phyloP scores from a whole-genome alignment of 2,888 invertebrate genomes.

The Tetranychus truncatus region DNA sequence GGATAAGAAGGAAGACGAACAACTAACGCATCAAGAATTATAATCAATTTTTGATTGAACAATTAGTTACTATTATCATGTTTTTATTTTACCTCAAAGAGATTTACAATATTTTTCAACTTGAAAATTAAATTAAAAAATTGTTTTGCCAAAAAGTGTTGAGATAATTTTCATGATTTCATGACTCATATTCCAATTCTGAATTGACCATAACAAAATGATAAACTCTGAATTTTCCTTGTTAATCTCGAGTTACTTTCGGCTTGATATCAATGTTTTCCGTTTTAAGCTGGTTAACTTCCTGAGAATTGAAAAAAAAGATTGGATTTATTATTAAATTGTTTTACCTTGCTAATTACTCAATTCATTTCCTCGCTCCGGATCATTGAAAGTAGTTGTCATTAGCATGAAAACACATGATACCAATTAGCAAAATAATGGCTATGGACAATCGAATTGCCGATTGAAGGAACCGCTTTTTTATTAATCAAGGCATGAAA shows the following conservation, averaged over 20 bases:
- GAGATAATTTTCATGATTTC: too few relatives aligned
- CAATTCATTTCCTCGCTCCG: neutral
- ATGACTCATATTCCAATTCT: too few relatives aligned
- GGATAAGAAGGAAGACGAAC: neutral
- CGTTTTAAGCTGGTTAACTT: neutral
- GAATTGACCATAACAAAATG: too few relatives aligned
- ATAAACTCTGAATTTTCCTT: too few relatives aligned
- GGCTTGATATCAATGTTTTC: neutral
- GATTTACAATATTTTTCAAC: neutral
- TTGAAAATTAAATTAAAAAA: too few relatives aligned
- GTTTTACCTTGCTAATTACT: neutral
- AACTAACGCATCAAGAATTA: neutral
- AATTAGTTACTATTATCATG: neutral
- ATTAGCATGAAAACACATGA: neutral
- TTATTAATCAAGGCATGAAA: neutral
- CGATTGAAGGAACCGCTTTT: too few relatives aligned
- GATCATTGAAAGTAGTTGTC: neutral
- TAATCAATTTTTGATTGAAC: neutral
- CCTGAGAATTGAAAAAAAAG: neutral
- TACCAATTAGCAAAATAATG: too few relatives aligned
- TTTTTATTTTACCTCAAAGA: neutral
- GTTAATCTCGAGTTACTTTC: too few relatives aligned
- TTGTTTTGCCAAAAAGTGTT: too few relatives aligned
- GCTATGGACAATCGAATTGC: too few relatives aligned
- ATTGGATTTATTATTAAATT: neutral